Evolutionary conservation across 2,113 vertebrate genomes (phyloP).

Genomic region (Esox niger): DNA sequence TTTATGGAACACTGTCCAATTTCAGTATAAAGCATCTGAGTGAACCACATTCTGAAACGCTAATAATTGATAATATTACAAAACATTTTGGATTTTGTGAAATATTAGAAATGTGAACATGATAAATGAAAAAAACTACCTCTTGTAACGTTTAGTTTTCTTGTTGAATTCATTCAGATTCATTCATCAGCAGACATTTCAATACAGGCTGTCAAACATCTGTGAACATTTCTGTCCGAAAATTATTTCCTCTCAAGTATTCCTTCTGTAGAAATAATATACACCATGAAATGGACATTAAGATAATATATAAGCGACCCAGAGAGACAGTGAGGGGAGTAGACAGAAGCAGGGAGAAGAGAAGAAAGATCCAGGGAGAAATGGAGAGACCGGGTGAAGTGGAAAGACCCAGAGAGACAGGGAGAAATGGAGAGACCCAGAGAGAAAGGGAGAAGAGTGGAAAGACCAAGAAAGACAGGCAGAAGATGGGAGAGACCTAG

Average conservation of each 20-base stretch:
- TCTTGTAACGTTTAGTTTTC: not conserved
- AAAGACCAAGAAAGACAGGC: not conserved
- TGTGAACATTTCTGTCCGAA: not conserved
- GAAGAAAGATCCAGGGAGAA: not conserved
- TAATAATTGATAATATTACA: not conserved
- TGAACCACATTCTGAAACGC: not conserved
- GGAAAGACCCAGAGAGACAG: not conserved
- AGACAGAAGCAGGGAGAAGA: too few species aligned
- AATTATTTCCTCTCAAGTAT: not conserved
- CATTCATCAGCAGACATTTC: not conserved
- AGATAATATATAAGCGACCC: not conserved
- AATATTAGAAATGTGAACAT: not conserved
- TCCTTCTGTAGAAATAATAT: not conserved
- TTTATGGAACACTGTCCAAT: not conserved
- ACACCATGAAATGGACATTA: slow-evolving; percentile 6
- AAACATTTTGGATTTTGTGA: not conserved
- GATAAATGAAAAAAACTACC: not conserved
- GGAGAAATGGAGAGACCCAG: not conserved
- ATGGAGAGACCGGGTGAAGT: too few species aligned
- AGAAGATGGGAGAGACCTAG: not conserved
- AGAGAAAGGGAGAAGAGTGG: too few species aligned
- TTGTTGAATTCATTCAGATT: not conserved
- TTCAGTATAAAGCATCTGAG: not conserved
- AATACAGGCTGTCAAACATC: not conserved
- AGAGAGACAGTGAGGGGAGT: too few species aligned